These are phyloP conservation scores for Cervus canadensis DNA, from an alignment of 2,113 vertebrate genomes.

Conservation along the genomic window DNA sequence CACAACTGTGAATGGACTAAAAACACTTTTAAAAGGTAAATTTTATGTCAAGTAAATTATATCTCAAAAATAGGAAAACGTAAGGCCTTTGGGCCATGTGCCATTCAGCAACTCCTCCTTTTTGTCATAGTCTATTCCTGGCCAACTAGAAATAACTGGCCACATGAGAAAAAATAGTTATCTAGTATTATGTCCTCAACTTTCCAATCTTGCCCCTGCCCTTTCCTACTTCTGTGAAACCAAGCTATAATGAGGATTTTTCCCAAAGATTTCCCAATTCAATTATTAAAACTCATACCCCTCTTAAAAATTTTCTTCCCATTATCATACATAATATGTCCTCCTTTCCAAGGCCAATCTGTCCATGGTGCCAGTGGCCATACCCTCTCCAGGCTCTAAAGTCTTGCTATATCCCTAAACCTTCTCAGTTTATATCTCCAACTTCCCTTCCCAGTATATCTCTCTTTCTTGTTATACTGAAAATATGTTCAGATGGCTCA, in stretches of 20 bases:
- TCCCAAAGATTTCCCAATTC: background rate
- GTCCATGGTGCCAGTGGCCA: background rate
- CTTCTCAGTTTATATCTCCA: background rate
- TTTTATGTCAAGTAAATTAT: background rate
- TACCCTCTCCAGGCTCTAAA: background rate
- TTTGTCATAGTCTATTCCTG: background rate
- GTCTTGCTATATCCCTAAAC: background rate
- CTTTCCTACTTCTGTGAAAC: background rate
- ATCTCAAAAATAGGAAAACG: background rate
- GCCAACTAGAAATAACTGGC: background rate
- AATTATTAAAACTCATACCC: background rate
- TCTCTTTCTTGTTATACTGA: background rate
- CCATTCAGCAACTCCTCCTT: background rate
- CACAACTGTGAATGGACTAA: background rate
- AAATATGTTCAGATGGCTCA: background rate
- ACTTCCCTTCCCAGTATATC: background rate
- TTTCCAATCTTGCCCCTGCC: background rate
- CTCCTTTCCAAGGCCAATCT: background rate
- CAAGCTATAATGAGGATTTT: background rate
- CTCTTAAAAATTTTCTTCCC: background rate
- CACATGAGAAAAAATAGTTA: background rate
- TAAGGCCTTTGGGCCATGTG: background rate
- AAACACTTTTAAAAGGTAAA: background rate
- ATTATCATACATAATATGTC: background rate
- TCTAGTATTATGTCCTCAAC: background rate